phyloP scores from a whole-genome alignment of 2,797 vertebrate species.

The Galaxias olidus region DNA sequence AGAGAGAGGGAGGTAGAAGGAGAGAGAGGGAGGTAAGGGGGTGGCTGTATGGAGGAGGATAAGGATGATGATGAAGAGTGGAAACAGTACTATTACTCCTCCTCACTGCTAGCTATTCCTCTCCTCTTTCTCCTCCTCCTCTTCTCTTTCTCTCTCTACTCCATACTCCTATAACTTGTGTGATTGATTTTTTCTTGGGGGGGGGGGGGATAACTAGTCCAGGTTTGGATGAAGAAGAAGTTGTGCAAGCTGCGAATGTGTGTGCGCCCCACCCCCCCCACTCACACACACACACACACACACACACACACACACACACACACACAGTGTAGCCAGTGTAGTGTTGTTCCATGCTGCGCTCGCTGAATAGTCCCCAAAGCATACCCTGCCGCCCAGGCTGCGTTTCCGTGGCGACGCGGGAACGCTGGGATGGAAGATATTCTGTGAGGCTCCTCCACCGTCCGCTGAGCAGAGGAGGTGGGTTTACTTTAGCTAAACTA shows the following conservation, averaged over 20 bases:
- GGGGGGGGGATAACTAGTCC: too few relatives aligned
- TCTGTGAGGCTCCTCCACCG: too few relatives aligned
- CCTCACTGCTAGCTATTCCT: background rate
- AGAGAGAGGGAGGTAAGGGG: background rate
- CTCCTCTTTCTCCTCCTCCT: background rate
- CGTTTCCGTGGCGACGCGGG: constrained; percentile 44
- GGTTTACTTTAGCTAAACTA: too few relatives aligned
- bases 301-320: constrained; percentile 13
- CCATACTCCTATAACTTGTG: too few relatives aligned
- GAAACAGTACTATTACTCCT: background rate
- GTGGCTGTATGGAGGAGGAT: constrained; percentile 14
- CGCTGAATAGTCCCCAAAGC: constrained; percentile 1
- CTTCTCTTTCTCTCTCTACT: too few relatives aligned
- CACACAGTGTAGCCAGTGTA: constrained; percentile 1
- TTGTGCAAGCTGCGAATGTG: too few relatives aligned
- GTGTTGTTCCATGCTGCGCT: constrained; percentile 5
- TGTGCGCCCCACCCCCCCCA: too few relatives aligned
- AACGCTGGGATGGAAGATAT: constrained; percentile 29
- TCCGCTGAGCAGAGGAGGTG: too few relatives aligned
- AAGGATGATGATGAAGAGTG: constrained; percentile 14
- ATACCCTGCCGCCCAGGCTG: constrained; percentile 10
- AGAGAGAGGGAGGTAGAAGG: too few relatives aligned
- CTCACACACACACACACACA: too few relatives aligned
- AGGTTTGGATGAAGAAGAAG: too few relatives aligned
- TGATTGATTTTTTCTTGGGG: too few relatives aligned